Evolutionary conservation across 2,888 invertebrate species (phyloP).

Genomic region (Andrena marginata): DNA sequence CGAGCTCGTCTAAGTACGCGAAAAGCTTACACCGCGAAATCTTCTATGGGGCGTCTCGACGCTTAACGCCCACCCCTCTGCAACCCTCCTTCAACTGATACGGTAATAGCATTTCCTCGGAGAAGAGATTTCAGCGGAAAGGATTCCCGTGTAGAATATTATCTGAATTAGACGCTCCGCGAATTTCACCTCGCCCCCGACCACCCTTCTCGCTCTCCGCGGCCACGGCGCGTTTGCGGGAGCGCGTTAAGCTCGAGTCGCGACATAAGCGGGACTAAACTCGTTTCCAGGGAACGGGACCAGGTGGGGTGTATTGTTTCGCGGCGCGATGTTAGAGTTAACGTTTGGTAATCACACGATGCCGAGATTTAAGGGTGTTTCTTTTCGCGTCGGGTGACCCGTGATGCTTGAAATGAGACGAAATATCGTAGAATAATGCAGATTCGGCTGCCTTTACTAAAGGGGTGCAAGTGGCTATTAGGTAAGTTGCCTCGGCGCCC

Average conservation of each 20-base stretch:
- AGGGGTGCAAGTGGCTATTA: not conserved
- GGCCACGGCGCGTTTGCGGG: not conserved
- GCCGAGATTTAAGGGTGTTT: not conserved
- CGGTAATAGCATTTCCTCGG: slow-evolving; percentile 68
- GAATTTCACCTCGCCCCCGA: slow-evolving; percentile 45
- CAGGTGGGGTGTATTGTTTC: not conserved
- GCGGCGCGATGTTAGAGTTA: not conserved
- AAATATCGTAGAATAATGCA: no score
- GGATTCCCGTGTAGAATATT: slow-evolving; percentile 66
- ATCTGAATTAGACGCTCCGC: slow-evolving; percentile 54
- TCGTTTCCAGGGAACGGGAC: not conserved
- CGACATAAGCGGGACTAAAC: slow-evolving; percentile 28
- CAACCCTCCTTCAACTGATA: slow-evolving; percentile 53
- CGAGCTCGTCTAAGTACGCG: slow-evolving; percentile 60
- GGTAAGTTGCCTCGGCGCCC: no score
- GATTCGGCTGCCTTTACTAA: no score
- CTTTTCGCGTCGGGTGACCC: not conserved
- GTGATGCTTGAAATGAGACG: not conserved
- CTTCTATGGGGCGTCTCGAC: slow-evolving; percentile 47
- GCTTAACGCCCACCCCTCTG: slow-evolving; percentile 43
- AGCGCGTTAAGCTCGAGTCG: slow-evolving; percentile 29
- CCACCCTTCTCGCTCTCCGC: not conserved
- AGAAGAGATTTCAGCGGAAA: slow-evolving; percentile 54
- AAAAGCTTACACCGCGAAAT: slow-evolving; percentile 64
- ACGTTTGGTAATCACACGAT: not conserved